These are phyloP conservation scores for Melangyna quadrimaculata DNA, from an alignment of 2,888 invertebrate species.

Conservation along the genomic window DNA sequence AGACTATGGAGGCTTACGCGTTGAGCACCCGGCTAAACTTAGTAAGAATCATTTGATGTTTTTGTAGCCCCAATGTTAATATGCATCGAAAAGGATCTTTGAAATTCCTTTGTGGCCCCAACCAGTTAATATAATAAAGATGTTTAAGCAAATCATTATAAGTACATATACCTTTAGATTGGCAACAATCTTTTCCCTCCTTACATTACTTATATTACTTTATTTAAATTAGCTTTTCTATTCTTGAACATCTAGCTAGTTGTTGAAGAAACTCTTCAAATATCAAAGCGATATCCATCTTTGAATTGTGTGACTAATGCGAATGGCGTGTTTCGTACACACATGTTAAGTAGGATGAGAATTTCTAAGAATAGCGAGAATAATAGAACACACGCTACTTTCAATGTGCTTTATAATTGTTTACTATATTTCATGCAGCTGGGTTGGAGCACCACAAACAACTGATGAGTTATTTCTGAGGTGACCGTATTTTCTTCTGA, in stretches of 20 bases:
- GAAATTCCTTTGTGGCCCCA: not conserved
- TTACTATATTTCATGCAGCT: slow-evolving; percentile 36
- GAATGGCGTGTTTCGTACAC: slow-evolving; percentile 39
- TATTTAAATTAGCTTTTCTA: slow-evolving; percentile 25
- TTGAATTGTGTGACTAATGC: slow-evolving; percentile 58
- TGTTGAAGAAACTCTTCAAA: slow-evolving; percentile 16
- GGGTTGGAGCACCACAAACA: not conserved
- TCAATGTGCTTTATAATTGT: slow-evolving; percentile 8
- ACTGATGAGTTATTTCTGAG: slow-evolving; percentile 26
- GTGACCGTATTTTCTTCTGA: not conserved
- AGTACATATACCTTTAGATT: not conserved
- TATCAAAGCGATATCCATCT: slow-evolving; percentile 33
- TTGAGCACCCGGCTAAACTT: not conserved
- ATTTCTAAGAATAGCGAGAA: slow-evolving; percentile 55
- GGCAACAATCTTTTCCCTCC: not conserved
- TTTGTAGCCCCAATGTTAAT: slow-evolving; percentile 43
- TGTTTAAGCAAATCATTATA: not conserved
- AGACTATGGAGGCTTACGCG: not conserved
- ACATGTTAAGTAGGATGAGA: slow-evolving; percentile 39
- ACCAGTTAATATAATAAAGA: not conserved
- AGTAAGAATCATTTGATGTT: slow-evolving; percentile 31
- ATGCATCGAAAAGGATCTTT: slow-evolving; percentile 21
- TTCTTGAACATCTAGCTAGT: slow-evolving; percentile 12
- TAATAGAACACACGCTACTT: slow-evolving; percentile 32
- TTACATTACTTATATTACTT: too few relatives aligned